Base-by-base conservation (phyloP, 2,113 vertebrate genomes). In the Rousettus leschenaultii region DNA sequence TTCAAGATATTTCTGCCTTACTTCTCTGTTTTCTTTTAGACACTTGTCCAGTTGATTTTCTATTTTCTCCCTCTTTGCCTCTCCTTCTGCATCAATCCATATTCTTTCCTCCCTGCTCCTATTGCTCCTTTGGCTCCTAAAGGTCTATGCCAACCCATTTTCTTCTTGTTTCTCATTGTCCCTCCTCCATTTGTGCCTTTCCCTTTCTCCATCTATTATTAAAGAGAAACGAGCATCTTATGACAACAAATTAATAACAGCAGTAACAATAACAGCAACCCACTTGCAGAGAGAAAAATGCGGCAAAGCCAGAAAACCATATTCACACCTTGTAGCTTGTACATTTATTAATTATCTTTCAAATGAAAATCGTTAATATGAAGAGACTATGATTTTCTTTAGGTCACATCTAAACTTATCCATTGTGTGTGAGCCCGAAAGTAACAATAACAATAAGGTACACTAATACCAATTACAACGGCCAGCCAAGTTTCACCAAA, bases 91-190 rank as follows among this genome's bases (percentile, higher is more conserved):
- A 53, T 26, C 4, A 48, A 95, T 45, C 61, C 35, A n/a, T 57
- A 51, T 80, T 77, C 51, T 88, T 77, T 91, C 28, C 51, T 94
- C 45, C 93, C 68, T 90, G 59, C 80, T 92, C 74, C 66, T 82
- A 14, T 78, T 38, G 35, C 68, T 92, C 77, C 92, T 92, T 92
- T 95, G 90, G 57, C 68, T 95, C 95, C 80, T 92, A 95, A 86
- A 51, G 43, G 84, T 89, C 84, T 75, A 48, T 35, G 30, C 53
- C 48, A 95, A 78, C n/a, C 61, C 43, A 92, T 94, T 92, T 97
- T 95, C 86, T 95, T 97, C 51, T 96, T 73, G 53, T 78, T 30
- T 89, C 40, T 96, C 55, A 95, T 91, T 53, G 21, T 91, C 48
- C 63, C 35, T 96, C 53, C 57, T 95, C 24, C 24, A 74, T 92